Percentiles rank a stretch among this genome's conserved stretches.
Conservation (phyloP, 2,113 vertebrate species). For the Aldabrachelys gigantea region DNA sequence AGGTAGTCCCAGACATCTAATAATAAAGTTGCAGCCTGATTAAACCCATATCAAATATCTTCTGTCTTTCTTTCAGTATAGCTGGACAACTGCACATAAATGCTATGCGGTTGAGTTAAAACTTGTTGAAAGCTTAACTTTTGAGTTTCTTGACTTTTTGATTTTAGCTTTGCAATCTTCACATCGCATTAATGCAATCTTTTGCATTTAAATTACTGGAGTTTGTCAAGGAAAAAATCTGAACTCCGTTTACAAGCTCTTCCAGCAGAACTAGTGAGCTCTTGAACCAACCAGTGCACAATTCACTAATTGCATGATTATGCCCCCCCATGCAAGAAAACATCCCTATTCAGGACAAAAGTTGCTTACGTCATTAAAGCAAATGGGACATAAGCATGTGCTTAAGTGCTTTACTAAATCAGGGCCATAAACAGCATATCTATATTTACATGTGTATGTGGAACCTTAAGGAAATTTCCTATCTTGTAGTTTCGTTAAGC, state of each 20-base stretch:
- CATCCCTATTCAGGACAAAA: background rate
- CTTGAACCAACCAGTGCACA: background rate
- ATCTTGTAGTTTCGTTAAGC: background rate
- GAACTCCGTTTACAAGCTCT: background rate
- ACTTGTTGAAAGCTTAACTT: background rate
- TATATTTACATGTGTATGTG: background rate
- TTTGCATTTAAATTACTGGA: background rate
- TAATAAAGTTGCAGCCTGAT: no score
- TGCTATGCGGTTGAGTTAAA: background rate
- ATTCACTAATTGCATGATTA: background rate
- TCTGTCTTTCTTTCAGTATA: no score
- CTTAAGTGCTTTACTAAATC: background rate
- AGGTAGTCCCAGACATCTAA: no score
- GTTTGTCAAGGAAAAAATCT: background rate
- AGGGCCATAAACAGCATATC: background rate
- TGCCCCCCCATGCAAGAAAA: background rate
- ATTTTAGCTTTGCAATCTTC: background rate
- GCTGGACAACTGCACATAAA: no score
- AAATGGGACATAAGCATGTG: background rate
- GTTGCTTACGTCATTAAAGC: background rate
- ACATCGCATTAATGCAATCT: background rate
- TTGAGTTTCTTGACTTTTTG: background rate
- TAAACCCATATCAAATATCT: no score
- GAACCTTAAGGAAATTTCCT: background rate
- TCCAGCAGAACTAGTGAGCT: background rate